Base-by-base conservation (phyloP, 2,888 invertebrate species). In the Andricus quercusramuli region DNA sequence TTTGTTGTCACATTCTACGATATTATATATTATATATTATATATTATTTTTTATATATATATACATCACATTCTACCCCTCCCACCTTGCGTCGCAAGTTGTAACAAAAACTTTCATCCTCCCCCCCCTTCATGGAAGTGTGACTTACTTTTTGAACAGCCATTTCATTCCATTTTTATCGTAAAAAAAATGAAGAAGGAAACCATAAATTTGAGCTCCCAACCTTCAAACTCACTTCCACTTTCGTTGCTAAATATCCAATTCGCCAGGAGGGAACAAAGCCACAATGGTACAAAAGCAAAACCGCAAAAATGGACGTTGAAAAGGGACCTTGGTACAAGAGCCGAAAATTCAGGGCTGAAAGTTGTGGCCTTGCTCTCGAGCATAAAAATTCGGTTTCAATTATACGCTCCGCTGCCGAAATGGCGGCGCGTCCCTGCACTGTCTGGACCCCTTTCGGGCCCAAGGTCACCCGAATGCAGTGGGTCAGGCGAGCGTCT, bases 361-460 rank as follows among this genome's bases (percentile, higher is more conserved):
- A 80, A 78, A 78, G 80, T 80, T 80, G 82, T 70, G 85, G 83
- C 85, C 85, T 85, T 85, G 82, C 83, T 47, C 80, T 67, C 79
- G 80, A 82, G 83, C 83, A 85, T 83, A 83, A 85, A 83, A 83
- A 83, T 83, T 74, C 74, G 56, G 74, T 56, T 74, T 74, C 74
- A 74, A 56, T 74, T 74, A 74, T 74, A 74, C 56, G 74, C 74
- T 74, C 32, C 20, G 74, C 80, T 83, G 85, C 86, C 86, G 83
- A 85, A 85, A 86, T 85, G 83, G 80, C 80, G 85, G 83, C 85
- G 81, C 85, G 85, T 82, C 82, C 82, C 83, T 82, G 80, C 80
- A 79, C 81, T 78, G 83, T 83, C 83, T 81, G 83, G 82, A 68
- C 82, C 83, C 84, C 64, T 83, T 83, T 84, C 80, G 82, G 82